These are phyloP conservation scores for Chaenodraco wilsoni DNA, from an alignment of 2,797 vertebrate species.

Conservation along the genomic window DNA sequence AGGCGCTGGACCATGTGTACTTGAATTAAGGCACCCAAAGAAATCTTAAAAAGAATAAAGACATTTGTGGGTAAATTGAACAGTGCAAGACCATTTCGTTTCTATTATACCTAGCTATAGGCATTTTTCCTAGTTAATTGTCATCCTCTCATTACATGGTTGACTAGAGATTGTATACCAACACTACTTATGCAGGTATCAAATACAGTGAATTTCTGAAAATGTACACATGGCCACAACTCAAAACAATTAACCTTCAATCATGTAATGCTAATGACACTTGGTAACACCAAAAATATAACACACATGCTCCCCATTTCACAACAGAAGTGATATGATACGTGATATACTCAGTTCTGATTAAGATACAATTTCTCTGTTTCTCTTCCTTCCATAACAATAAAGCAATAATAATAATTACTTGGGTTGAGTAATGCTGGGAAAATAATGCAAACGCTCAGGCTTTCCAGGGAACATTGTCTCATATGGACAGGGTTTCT, in stretches of 20 bases:
- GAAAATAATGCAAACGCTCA: constrained; percentile 25
- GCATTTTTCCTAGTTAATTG: constrained; percentile 4
- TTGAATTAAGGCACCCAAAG: too few species aligned
- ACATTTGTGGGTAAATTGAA: background rate
- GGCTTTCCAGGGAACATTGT: constrained; percentile 30
- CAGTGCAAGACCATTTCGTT: background rate
- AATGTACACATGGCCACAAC: constrained; percentile 15
- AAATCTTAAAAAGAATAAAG: background rate
- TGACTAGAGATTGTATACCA: background rate
- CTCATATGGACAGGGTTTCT: constrained; percentile 41
- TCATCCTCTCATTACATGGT: constrained; percentile 10
- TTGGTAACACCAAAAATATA: background rate
- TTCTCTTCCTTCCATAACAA: background rate
- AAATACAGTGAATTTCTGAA: constrained; percentile 8
- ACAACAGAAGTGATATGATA: background rate
- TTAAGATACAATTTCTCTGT: background rate
- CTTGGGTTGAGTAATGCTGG: constrained; percentile 28
- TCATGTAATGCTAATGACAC: constrained; percentile 13
- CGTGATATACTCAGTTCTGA: background rate
- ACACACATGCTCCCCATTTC: background rate
- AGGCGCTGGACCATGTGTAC: too few species aligned
- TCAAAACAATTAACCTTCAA: constrained; percentile 2
- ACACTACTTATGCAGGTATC: background rate
- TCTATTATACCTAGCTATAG: background rate
- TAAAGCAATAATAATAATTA: background rate